Base-by-base conservation (phyloP, 2,113 vertebrate species). In the Oryzias celebensis region DNA sequence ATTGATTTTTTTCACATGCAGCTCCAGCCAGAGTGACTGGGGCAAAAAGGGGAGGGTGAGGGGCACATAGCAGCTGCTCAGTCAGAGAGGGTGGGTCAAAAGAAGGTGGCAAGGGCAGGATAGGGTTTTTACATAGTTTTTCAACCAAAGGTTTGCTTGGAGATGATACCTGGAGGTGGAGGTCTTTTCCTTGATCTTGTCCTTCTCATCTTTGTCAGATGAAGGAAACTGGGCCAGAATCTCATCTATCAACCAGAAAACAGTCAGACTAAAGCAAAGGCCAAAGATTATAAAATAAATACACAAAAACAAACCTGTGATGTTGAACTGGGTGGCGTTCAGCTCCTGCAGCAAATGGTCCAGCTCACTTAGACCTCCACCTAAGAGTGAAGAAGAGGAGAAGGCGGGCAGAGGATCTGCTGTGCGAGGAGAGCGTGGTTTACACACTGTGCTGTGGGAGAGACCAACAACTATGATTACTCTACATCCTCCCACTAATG, bases 251-350 rank as follows among this genome's bases (percentile, higher is more conserved):
- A 69, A 71, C 14, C 65, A 75, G 75, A 17, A 63, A 71, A 81
- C 41, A 75, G 13, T 63, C 41, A 62, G 2, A 7, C 10, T 3
- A 14, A 14, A 52, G 28, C 2, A 20, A 43, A 58, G 4, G 36
- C 56, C 50, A 47, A 16, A 51, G 6, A 17, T 23, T 42, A 44
- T 50, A 12, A 42, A 6, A 13, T 15, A 59, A n/a, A 58, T 20
- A 55, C 31, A 56, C 63, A 52, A 48, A 64, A 58, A 62, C 76
- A 45, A 60, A 95, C 95, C 95, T 85, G 95, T 94, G 75, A 97
- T 96, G 90, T 95, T 96, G 85, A 96, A 96, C 84, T 97, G 95
- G 17, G 95, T 95, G n/a, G 94, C 94, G 15, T 96, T 96, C 52
- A 97, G 94, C 86, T 97, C 95, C 81, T 96, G 94, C 23, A 97